These are phyloP conservation scores for Drosophila seguyi DNA, from an alignment of 1,140 invertebrate genomes.

Conservation along the genomic window DNA sequence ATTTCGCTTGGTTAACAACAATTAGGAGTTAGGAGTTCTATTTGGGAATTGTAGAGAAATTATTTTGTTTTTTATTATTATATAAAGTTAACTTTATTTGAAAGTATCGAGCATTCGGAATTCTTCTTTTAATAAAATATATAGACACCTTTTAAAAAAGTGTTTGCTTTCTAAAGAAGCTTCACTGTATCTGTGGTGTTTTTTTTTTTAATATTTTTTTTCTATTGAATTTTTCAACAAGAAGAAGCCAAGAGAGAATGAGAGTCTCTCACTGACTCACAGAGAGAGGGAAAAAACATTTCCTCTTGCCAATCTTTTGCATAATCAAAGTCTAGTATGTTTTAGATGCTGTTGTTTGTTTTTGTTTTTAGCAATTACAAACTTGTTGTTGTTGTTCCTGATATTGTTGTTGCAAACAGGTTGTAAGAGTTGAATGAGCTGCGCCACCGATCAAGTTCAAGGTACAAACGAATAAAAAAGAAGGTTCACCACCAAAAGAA, in stretches of 20 bases:
- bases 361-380: conserved; percentile 63
- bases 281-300: conserved; percentile 35
- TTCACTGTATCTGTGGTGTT: not conserved
- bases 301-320: conserved; percentile 68
- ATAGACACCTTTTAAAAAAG: no score
- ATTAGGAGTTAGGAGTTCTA: no score
- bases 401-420: conserved; percentile 66
- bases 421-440: conserved; percentile 74
- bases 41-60: not conserved
- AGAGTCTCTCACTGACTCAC: not conserved
- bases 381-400: conserved; percentile 49
- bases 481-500: conserved; percentile 1
- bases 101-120: no score
- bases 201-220: not conserved
- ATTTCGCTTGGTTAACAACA: not conserved
- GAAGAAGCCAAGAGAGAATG: conserved; percentile 7
- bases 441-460: conserved; percentile 71
- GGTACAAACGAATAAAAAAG: conserved; percentile 49
- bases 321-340: conserved; percentile 55
- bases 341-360: conserved; percentile 20
- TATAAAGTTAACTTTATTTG: not conserved
- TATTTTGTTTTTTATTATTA: not conserved
- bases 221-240: conserved; percentile 6
- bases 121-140: not conserved
- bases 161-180: not conserved